Evolutionary conservation across 2,113 vertebrate species (phyloP).

Genomic region (Sceloporus undulatus): DNA sequence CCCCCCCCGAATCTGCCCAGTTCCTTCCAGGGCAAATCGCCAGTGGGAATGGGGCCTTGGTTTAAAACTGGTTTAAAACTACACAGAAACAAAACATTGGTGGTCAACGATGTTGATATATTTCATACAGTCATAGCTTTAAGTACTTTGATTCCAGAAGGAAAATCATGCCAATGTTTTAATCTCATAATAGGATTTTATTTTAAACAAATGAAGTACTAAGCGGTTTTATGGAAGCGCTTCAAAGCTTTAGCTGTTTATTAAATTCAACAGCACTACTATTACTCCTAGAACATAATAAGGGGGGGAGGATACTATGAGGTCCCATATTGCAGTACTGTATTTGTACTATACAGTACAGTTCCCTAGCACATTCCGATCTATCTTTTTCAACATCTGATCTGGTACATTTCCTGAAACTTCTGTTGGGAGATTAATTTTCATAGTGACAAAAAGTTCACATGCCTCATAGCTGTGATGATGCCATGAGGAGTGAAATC

Average conservation of each 20-base stretch:
- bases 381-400: not conserved
- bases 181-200: not conserved
- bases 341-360: not conserved
- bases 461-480: not conserved
- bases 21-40: too few relatives aligned
- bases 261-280: not conserved
- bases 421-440: slow-evolving; percentile 4
- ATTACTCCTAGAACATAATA: slow-evolving; percentile 15
- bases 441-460: not conserved
- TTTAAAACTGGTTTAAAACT: not conserved
- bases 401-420: not conserved
- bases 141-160: not conserved
- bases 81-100: not conserved
- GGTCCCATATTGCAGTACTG: not conserved
- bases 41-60: too few relatives aligned
- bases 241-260: slow-evolving; percentile 16
- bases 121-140: not conserved
- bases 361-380: not conserved
- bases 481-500: not conserved
- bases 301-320: not conserved
- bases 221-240: slow-evolving; percentile 13
- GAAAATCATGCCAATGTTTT: not conserved
- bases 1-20: too few relatives aligned
- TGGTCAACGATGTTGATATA: not conserved
- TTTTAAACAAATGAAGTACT: slow-evolving; percentile 6